Evolutionary conservation across 2,888 invertebrate genomes (phyloP), one percentile per base, ranked within the genome.

Genomic region (Uropetala carovei): DNA sequence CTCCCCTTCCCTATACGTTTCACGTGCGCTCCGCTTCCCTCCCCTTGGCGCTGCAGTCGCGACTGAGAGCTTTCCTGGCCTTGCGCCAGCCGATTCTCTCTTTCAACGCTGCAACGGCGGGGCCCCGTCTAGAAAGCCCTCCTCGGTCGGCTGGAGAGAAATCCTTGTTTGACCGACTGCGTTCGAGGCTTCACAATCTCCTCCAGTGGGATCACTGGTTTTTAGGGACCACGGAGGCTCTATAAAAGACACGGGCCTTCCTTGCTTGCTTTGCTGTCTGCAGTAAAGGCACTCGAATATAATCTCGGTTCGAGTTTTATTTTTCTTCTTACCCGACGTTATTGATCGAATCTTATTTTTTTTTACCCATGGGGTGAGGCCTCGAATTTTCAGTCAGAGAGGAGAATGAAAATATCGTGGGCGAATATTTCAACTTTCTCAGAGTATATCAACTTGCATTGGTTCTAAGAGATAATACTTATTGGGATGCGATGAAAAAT

Each of bases 21-120:
- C 89, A 64, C 60, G 64, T n/a, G 89, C 89, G 89, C 89, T 64
- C 89, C 64, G 89, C 64, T 89, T 83, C 75, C 64, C 64, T 60
- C 64, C 89, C 64, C 89, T 18, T 43, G 89, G 89, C 89, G 89
- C 89, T 64, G 89, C 58, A 43, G 60, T 86, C 86, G 60, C 60
- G 14, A 30, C 30, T 59, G 64, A 89, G 89, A 89, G 89, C 43
- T 11, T 64, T 43, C 43, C 56, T 89, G 27, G 27, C 68, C 89
- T 89, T 18, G 64, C 60, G 89, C 89, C 89, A 89, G 89, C 43
- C 89, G n/a, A 30, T 64, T 64, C 64, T 64, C 83, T n/a, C 56
- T 10, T n/a, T 43, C 83, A 57, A 43, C 57, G 83, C 56, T 83
- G 56, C 83, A 9, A 27, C 56, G 43, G 22, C 13, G 86, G 13